Evolutionary conservation across 2,888 invertebrate genomes (phyloP).

Genomic region (Fabriciana adippe): DNA sequence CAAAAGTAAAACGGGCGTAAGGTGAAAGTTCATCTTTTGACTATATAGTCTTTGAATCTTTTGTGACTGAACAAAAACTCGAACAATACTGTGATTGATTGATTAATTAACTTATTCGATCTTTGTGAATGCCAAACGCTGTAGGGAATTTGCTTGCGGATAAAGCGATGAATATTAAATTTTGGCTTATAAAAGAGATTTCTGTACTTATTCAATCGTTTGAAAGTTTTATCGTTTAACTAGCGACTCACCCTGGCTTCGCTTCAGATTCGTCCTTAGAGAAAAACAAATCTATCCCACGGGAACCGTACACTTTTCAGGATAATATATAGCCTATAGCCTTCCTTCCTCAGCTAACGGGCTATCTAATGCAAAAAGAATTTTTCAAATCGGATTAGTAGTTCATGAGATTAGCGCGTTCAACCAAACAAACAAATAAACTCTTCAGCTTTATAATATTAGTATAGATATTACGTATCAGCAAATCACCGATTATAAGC

Average conservation of each 20-base stretch:
- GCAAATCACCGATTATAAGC: neutral
- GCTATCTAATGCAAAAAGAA: too few species aligned
- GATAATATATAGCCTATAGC: too few species aligned
- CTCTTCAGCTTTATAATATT: too few species aligned
- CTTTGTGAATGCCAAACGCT: constrained; percentile 26
- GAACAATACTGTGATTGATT: constrained; percentile 68
- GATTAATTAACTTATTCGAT: constrained; percentile 62
- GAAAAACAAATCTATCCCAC: too few species aligned
- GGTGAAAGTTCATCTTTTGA: constrained; percentile 66
- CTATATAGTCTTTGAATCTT: constrained; percentile 56
- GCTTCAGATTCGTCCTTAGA: too few species aligned
- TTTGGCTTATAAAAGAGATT: constrained; percentile 11
- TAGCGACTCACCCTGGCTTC: too few species aligned
- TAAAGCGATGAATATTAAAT: constrained; percentile 24
- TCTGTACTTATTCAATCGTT: neutral
- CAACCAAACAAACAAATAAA: too few species aligned
- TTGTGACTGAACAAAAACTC: constrained; percentile 63
- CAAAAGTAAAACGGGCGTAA: constrained; percentile 51
- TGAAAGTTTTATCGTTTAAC: neutral
- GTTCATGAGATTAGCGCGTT: too few species aligned
- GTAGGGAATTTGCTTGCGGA: constrained; percentile 11
- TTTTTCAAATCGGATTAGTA: too few species aligned
- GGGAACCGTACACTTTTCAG: too few species aligned
- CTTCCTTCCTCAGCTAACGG: too few species aligned
- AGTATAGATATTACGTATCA: too few species aligned